These are phyloP conservation scores for Andrena chrysosceles DNA, from an alignment of 2,888 invertebrate species.

Conservation along the genomic window DNA sequence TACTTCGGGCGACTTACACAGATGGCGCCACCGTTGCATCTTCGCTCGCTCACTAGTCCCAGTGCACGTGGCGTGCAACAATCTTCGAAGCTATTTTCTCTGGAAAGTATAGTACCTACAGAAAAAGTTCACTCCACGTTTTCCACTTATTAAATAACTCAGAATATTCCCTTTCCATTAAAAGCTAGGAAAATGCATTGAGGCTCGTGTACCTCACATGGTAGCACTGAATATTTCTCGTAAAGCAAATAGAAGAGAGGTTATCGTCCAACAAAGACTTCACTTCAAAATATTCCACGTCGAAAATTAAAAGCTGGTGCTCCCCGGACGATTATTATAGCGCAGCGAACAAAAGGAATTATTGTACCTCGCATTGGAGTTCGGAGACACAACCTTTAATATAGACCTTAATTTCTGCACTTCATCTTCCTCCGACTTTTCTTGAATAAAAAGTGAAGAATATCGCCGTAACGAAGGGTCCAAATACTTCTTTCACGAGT, in stretches of 20 bases:
- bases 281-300: neutral
- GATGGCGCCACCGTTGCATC: no score
- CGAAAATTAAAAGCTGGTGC: neutral
- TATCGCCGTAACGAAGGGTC: no score
- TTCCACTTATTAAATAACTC: neutral
- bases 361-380: neutral
- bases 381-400: neutral
- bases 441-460: no score
- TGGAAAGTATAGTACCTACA: no score
- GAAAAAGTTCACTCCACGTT: neutral
- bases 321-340: neutral
- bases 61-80: neutral
- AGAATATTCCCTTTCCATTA: neutral
- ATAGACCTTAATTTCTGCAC: neutral
- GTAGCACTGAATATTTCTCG: neutral
- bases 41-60: no score
- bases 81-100: neutral
- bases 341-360: neutral
- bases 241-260: neutral
- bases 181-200: neutral
- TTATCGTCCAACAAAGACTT: neutral
- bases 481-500: no score
- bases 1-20: no score
- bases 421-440: neutral
- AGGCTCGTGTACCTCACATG: no score